Conservation (phyloP, 1,140 invertebrate genomes). For the Euura lappo region DNA sequence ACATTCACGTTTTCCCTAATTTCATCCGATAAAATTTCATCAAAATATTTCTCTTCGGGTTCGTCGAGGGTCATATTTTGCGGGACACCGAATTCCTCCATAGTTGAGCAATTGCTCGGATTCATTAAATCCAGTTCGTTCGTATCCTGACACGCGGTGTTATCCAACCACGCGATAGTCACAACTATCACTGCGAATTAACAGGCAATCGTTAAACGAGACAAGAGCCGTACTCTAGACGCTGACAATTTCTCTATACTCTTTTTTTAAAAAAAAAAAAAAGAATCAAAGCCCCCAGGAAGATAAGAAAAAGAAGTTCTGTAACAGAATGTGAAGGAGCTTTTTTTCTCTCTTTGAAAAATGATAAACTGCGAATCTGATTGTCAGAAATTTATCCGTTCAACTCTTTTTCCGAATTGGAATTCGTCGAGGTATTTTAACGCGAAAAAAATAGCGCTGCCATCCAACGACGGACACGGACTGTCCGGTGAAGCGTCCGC, state of each 20-base stretch:
- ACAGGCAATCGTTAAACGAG: too few relatives aligned
- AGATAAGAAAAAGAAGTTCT: neutral
- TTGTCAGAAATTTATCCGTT: too few relatives aligned
- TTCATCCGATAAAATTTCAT: slow-evolving; percentile 6
- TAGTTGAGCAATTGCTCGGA: slow-evolving; percentile 42
- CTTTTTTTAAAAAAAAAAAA: neutral
- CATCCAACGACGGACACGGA: slow-evolving; percentile 29
- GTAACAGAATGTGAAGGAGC: too few relatives aligned
- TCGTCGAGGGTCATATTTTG: slow-evolving; percentile 19
- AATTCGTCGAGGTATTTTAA: too few relatives aligned
- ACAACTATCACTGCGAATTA: slow-evolving; percentile 31
- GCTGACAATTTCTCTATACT: too few relatives aligned
- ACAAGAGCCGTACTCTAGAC: too few relatives aligned
- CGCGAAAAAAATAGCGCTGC: neutral
- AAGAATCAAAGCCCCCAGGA: neutral
- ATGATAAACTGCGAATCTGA: neutral
- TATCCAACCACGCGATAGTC: slow-evolving; percentile 24
- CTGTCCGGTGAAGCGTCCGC: slow-evolving; percentile 45
- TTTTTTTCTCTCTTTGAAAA: too few relatives aligned
- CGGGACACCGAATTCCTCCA: slow-evolving; percentile 38
- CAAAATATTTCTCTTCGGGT: neutral
- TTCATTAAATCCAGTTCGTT: slow-evolving; percentile 26
- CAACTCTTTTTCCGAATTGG: too few relatives aligned
- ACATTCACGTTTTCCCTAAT: slow-evolving; percentile 41
- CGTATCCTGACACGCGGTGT: slow-evolving; percentile 29